Base-by-base conservation (phyloP, 2,113 vertebrate genomes). In the Shinisaurus crocodilurus region DNA sequence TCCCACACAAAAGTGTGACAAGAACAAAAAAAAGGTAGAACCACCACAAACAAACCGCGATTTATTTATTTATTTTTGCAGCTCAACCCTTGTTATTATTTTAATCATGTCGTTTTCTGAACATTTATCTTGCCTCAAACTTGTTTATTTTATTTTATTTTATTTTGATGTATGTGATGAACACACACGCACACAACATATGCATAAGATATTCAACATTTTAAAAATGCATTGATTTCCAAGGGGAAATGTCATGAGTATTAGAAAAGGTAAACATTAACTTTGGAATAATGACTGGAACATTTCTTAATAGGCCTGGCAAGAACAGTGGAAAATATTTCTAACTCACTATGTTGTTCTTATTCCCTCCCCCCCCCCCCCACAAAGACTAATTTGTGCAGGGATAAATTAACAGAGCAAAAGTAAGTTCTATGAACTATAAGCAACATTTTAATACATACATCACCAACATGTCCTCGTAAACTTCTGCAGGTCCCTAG, bases 301-400 rank as follows among this genome's bases (percentile, higher is more conserved):
- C 72, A 91, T 95, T 95, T 82, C 90, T 93, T 96, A 96, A 96
- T 45, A 96, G 89, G 50, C 93, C 90, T 97, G 96, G 95, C 94
- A 96, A 96, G 60, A 92, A n/a, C 72, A 92, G 34, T 96, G 95
- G 97, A 98, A 98, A 97, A 93, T 95, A 94, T 94, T 96, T 86
- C 82, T 96, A 92, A 96, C 6, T 72, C 82, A 82, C 2, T 63
- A 74, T 2, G 0, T 6, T 87, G 60, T 10, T 86, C 88, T 88
- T 70, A 10, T 75, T 75, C 27, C 40, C 9, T 79, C 88, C 16
- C n/a, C 9, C 82, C 88, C 16, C n/a, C 93, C 94, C 90, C 63
- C 96, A 95, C 89, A 95, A 92, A 83, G 85, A 74, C 90, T 96
- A 96, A 97, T 97, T 97, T 96, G 91, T 94, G 94, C 96, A 93